Evolutionary conservation across 1,140 invertebrate species (phyloP).

Genomic region (Sogatella furcifera): DNA sequence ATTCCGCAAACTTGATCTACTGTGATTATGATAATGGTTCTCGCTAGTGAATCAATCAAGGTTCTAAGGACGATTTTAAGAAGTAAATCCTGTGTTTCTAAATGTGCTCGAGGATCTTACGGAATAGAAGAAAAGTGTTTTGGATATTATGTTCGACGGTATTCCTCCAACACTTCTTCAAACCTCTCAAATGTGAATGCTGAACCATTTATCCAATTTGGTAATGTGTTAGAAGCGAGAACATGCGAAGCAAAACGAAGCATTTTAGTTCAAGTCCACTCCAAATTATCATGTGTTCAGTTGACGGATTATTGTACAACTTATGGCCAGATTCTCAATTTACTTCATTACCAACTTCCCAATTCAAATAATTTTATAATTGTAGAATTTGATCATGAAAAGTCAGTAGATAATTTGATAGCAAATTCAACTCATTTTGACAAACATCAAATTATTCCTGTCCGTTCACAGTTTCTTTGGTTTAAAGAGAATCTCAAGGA

Average conservation of each 20-base stretch:
- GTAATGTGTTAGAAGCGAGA: slow-evolving; percentile 30
- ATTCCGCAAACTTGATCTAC: too few relatives aligned
- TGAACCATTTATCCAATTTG: slow-evolving; percentile 24
- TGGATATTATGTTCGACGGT: too few relatives aligned
- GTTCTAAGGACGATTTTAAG: too few relatives aligned
- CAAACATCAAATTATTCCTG: neutral
- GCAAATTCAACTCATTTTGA: neutral
- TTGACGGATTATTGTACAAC: slow-evolving; percentile 24
- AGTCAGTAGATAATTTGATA: neutral
- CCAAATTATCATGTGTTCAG: slow-evolving; percentile 25
- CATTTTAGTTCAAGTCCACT: slow-evolving; percentile 30
- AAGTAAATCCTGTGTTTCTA: too few relatives aligned
- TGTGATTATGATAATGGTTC: too few relatives aligned
- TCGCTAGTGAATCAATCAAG: too few relatives aligned
- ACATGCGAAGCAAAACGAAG: slow-evolving; percentile 45
- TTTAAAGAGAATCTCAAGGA: neutral
- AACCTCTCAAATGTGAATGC: too few relatives aligned
- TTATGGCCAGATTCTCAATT: slow-evolving; percentile 25
- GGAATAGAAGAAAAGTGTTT: too few relatives aligned
- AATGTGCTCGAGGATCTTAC: too few relatives aligned
- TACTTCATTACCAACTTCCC: slow-evolving; percentile 25
- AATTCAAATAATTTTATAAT: slow-evolving; percentile 2
- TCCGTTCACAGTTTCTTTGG: slow-evolving; percentile 1
- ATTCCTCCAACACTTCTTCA: too few relatives aligned
- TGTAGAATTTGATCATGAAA: slow-evolving; percentile 8